A percentile compares a stretch with the other conserved stretches of the same genome.
These are phyloP conservation scores for Peromyscus melanophrys DNA, from an alignment of 2,797 vertebrate species.

Conservation along the genomic window DNA sequence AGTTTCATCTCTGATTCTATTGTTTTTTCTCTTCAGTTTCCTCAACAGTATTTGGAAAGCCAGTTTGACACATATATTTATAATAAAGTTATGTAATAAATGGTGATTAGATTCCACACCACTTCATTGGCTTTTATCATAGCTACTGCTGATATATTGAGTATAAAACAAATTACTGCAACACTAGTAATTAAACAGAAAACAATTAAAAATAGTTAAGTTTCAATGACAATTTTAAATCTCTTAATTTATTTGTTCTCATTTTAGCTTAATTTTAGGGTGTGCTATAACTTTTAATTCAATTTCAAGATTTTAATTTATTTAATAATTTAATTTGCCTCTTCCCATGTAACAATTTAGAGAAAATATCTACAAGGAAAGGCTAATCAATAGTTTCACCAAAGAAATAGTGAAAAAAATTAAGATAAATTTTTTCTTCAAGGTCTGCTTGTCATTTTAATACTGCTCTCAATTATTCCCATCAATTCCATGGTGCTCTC, in stretches of 20 bases:
- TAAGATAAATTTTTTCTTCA: conserved; percentile 14
- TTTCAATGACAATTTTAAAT: conserved; percentile 52
- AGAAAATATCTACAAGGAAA: conserved; percentile 20
- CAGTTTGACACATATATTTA: background rate
- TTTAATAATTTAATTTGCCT: conserved; percentile 56
- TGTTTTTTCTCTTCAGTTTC: conserved; percentile 5
- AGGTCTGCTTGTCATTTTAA: background rate
- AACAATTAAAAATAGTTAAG: conserved; percentile 65
- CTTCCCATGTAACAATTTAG: conserved; percentile 6
- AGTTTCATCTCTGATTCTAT: background rate
- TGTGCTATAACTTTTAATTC: conserved; percentile 45
- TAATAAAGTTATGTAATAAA: conserved; percentile 21
- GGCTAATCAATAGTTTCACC: conserved; percentile 16
- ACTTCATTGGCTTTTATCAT: conserved; percentile 41
- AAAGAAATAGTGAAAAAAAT: conserved; percentile 53
- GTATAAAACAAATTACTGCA: conserved; percentile 40
- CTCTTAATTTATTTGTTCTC: conserved; percentile 38
- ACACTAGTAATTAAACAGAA: conserved; percentile 66
- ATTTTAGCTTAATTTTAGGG: conserved; percentile 69
- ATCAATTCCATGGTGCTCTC: background rate
- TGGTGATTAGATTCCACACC: background rate
- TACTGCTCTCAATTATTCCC: background rate
- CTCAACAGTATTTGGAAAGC: conserved; percentile 15
- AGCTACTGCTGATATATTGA: conserved; percentile 15
- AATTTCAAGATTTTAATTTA: conserved; percentile 68